Conservation (phyloP, 2,113 vertebrate genomes). For the Tinamus guttatus region DNA sequence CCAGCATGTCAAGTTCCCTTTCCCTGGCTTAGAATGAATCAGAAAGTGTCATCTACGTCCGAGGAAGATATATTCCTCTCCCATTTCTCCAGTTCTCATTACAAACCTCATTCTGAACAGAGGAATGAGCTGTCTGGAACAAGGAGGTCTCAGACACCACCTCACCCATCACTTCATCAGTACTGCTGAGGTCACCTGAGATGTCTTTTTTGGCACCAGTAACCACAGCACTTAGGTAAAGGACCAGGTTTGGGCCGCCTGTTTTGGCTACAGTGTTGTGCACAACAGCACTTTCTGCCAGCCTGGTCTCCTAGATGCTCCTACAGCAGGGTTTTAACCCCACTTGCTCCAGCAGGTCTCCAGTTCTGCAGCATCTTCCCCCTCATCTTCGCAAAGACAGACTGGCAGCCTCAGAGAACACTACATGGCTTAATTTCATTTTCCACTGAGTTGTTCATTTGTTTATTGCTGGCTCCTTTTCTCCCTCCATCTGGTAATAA, state of each 20-base stretch:
- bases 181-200: neutral
- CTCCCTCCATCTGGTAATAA: conserved; percentile 7
- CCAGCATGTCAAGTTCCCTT: neutral
- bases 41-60: neutral
- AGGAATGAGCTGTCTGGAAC: conserved; percentile 24
- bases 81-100: neutral
- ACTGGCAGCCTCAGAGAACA: neutral
- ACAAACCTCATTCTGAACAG: neutral
- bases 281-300: neutral
- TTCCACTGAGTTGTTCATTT: neutral
- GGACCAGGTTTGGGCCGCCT: neutral
- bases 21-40: neutral
- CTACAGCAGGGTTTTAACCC: neutral
- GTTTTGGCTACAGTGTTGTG: neutral
- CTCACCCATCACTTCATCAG: neutral
- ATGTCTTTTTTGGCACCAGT: neutral
- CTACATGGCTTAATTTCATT: neutral
- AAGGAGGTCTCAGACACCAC: neutral
- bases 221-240: neutral
- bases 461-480: neutral
- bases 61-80: neutral
- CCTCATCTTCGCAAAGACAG: neutral
- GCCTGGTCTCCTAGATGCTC: neutral
- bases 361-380: neutral
- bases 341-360: neutral